Evolutionary conservation across 1,140 invertebrate genomes (phyloP).

Genomic region (Trinorchestia longiramus): DNA sequence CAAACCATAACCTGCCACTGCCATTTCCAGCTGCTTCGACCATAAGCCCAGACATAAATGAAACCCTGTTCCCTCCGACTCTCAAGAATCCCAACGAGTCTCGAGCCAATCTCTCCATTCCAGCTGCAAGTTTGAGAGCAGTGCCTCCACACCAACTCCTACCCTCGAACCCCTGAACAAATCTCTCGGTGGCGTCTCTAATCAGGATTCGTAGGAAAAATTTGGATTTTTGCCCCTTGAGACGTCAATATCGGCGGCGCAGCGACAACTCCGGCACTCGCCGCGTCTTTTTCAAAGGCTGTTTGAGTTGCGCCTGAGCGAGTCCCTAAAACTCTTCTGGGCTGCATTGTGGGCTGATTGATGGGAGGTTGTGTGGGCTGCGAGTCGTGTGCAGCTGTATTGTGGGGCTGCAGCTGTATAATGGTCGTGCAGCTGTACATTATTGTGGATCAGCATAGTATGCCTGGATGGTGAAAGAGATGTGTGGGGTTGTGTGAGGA

Average conservation of each 20-base stretch:
- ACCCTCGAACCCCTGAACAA: slow-evolving; percentile 36
- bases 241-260: slow-evolving; percentile 18
- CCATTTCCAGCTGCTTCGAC: no score
- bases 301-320: slow-evolving; percentile 1
- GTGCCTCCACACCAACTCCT: neutral
- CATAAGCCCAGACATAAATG: neutral
- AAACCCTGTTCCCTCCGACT: neutral
- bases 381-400: neutral
- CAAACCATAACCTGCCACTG: no score
- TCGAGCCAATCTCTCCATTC: neutral
- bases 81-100: neutral
- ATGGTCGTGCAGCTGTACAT: neutral
- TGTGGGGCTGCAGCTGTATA: neutral
- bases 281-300: slow-evolving; percentile 2
- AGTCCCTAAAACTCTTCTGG: neutral
- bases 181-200: slow-evolving; percentile 39
- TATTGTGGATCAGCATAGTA: neutral
- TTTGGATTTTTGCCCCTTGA: slow-evolving; percentile 22
- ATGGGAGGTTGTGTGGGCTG: neutral
- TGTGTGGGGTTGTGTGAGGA: neutral
- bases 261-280: slow-evolving; percentile 25
- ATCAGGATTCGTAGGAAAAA: slow-evolving; percentile 25
- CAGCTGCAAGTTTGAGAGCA: neutral
- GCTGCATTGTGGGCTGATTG: slow-evolving; percentile 20
- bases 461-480: neutral